These are phyloP conservation scores for Brachionus asplanchnoidis DNA, from an alignment of 1,140 invertebrate species.

Conservation along the genomic window DNA sequence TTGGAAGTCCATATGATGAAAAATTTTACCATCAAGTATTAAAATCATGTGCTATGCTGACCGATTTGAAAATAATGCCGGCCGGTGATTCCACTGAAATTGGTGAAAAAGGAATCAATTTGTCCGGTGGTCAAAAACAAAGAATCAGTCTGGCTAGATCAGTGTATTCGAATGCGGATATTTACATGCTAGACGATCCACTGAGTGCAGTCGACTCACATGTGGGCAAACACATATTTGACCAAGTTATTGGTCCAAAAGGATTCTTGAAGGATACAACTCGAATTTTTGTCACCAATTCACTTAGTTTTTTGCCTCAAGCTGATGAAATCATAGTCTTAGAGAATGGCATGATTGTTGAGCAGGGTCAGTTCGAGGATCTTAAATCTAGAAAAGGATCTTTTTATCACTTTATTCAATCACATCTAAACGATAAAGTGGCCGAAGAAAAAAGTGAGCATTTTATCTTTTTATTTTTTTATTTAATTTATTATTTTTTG, in stretches of 20 bases:
- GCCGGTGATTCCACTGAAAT: slow-evolving; percentile 43
- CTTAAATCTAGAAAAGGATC: background rate
- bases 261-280: slow-evolving; percentile 47
- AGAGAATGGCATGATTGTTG: slow-evolving; percentile 30
- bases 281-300: slow-evolving; percentile 42
- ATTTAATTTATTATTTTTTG: background rate
- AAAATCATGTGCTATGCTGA: slow-evolving; percentile 53
- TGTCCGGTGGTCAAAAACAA: slow-evolving; percentile 54
- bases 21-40: slow-evolving; percentile 59
- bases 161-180: slow-evolving; percentile 54
- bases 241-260: slow-evolving; percentile 51
- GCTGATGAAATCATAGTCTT: slow-evolving; percentile 41
- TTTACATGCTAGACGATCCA: slow-evolving; percentile 61
- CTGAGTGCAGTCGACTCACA: slow-evolving; percentile 59
- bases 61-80: slow-evolving; percentile 46
- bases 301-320: slow-evolving; percentile 37
- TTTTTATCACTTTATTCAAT: background rate
- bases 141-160: slow-evolving; percentile 49
- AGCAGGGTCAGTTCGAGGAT: slow-evolving; percentile 25
- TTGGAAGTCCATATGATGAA: slow-evolving; percentile 61
- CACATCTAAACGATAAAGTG: slow-evolving; percentile 1
- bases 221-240: slow-evolving; percentile 56
- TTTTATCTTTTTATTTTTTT: background rate
- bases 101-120: slow-evolving; percentile 48
- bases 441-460: background rate